Evolutionary conservation across 2,888 invertebrate species (phyloP).

Genomic region (Scaptodrosophila latifasciaeformis): DNA sequence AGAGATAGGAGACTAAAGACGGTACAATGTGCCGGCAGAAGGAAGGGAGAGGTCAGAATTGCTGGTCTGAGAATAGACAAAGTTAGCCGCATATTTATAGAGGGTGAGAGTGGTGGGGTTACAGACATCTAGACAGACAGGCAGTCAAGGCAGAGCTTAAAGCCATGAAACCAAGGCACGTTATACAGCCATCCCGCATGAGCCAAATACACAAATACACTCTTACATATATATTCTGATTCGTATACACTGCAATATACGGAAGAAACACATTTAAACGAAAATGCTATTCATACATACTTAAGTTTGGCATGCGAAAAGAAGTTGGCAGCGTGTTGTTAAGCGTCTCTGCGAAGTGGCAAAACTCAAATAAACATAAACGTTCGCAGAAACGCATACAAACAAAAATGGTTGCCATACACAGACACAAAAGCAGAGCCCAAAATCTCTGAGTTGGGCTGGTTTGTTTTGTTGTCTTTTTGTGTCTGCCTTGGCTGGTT

Average conservation of each 20-base stretch:
- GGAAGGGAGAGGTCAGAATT: slow-evolving; percentile 22
- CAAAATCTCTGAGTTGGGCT: slow-evolving; percentile 62
- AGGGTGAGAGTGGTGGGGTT: no score
- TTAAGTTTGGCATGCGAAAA: slow-evolving; percentile 18
- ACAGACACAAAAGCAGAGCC: slow-evolving; percentile 15
- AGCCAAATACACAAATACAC: no score
- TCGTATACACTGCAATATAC: no score
- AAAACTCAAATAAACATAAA: slow-evolving; percentile 68
- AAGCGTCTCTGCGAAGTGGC: slow-evolving; percentile 69
- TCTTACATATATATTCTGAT: no score
- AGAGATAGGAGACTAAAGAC: slow-evolving; percentile 10
- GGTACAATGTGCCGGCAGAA: slow-evolving; percentile 14
- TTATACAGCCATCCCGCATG: background rate
- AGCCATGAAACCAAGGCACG: background rate
- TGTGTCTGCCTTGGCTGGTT: slow-evolving; percentile 22
- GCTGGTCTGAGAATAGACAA: background rate
- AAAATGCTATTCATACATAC: no score
- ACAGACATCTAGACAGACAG: background rate
- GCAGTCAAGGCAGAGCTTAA: background rate
- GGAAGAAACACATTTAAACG: no score
- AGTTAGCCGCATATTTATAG: slow-evolving; percentile 7
- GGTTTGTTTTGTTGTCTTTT: slow-evolving; percentile 64
- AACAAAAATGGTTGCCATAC: slow-evolving; percentile 10
- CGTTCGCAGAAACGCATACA: slow-evolving; percentile 42
- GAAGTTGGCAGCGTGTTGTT: slow-evolving; percentile 49